Percentiles rank a stretch among this genome's conserved stretches.
Evolutionary conservation across 2,797 vertebrate genomes (phyloP).

Genomic region (Huso huso): DNA sequence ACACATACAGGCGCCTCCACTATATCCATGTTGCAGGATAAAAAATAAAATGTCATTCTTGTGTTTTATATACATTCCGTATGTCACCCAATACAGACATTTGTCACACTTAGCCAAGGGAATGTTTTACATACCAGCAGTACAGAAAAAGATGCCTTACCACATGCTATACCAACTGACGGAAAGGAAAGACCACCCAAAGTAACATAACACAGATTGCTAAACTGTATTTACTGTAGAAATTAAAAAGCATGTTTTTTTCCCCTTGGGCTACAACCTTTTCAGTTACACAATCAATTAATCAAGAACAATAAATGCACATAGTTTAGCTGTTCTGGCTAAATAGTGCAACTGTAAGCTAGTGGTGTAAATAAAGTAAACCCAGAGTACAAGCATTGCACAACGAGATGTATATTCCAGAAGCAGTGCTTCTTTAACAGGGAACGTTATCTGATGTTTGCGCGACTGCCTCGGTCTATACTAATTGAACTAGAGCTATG

Average conservation of each 20-base stretch:
- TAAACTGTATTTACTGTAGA: constrained; percentile 26
- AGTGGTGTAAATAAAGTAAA: neutral
- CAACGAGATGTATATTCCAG: no score
- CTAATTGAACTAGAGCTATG: constrained; percentile 33
- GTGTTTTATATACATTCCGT: constrained; percentile 3
- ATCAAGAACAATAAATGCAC: constrained; percentile 20
- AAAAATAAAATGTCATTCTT: neutral
- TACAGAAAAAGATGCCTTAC: constrained; percentile 14
- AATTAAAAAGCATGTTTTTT: constrained; percentile 26
- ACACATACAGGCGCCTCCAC: no score
- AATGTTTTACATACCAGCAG: constrained; percentile 11
- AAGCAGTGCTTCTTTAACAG: constrained; percentile 20
- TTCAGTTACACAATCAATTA: neutral
- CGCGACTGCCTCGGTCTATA: constrained; percentile 30
- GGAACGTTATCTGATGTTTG: constrained; percentile 23
- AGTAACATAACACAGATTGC: no score
- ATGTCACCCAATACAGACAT: neutral
- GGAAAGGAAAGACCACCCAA: no score
- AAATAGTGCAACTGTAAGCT: constrained; percentile 4
- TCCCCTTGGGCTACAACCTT: constrained; percentile 17
- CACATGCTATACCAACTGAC: constrained; percentile 7
- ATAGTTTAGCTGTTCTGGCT: constrained; percentile 2
- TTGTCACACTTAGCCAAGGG: constrained; percentile 4
- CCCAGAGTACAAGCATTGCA: neutral
- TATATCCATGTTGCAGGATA: no score